phyloP scores from a whole-genome alignment of 2,888 invertebrate species.

The Stenurella melanura region DNA sequence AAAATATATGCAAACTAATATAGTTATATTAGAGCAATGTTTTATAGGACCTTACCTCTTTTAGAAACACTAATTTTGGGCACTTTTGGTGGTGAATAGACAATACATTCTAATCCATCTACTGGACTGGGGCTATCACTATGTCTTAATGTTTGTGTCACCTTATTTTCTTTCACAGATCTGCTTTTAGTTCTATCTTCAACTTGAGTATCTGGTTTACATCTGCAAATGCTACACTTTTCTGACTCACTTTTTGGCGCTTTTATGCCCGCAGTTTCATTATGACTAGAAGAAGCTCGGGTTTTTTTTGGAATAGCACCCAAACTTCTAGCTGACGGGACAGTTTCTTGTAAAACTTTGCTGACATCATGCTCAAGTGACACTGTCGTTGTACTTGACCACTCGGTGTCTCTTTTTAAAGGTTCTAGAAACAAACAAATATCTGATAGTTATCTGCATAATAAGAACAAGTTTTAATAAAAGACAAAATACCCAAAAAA shows the following conservation, averaged over 20 bases:
- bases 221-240: constrained; percentile 66
- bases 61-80: constrained; percentile 65
- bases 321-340: constrained; percentile 75
- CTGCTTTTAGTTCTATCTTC: constrained; percentile 60
- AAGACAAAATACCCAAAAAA: too few species aligned
- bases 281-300: constrained; percentile 45
- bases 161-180: constrained; percentile 59
- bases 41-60: constrained; percentile 40
- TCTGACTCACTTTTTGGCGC: constrained; percentile 70
- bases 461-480: not conserved
- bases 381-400: constrained; percentile 72
- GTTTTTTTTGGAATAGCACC: constrained; percentile 84
- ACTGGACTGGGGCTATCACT: constrained; percentile 57
- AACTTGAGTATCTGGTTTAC: constrained; percentile 61
- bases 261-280: constrained; percentile 56
- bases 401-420: constrained; percentile 74
- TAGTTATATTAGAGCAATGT: not conserved
- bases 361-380: constrained; percentile 74
- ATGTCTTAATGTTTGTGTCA: constrained; percentile 62
- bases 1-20: too few species aligned
- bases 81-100: constrained; percentile 69
- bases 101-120: constrained; percentile 69
- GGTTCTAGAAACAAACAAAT: constrained; percentile 66
- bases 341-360: constrained; percentile 75
- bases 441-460: not conserved